phyloP scores from a whole-genome alignment of 2,797 vertebrate species.

The Streptopelia turtur region DNA sequence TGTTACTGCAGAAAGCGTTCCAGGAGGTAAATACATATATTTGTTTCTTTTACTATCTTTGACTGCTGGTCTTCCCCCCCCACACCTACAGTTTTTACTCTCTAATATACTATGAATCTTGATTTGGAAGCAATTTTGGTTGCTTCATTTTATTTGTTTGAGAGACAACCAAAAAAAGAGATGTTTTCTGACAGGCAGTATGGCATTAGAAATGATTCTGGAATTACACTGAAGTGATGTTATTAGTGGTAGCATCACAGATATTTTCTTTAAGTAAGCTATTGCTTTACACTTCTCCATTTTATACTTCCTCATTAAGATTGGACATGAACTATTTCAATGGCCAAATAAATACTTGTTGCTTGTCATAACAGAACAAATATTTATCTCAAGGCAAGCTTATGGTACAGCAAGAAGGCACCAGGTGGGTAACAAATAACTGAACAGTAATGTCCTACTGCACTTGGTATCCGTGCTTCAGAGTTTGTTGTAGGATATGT shows the following conservation, averaged over 20 bases:
- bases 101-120: background rate
- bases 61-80: background rate
- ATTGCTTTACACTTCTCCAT: background rate
- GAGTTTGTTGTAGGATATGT: background rate
- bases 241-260: background rate
- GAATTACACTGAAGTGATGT: background rate
- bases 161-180: background rate
- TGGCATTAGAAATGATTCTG: background rate
- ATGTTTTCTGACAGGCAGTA: background rate
- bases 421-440: background rate
- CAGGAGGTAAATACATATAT: constrained; percentile 71
- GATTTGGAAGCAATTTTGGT: background rate
- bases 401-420: background rate
- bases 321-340: background rate
- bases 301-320: background rate
- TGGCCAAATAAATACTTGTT: background rate
- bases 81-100: background rate
- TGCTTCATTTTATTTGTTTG: background rate
- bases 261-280: background rate
- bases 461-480: background rate
- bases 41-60: constrained; percentile 6
- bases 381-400: background rate
- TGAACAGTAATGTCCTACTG: background rate
- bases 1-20: constrained; percentile 78
- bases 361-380: background rate